These are phyloP conservation scores for Cephus spinipes DNA, from an alignment of 2,888 invertebrate species.

Conservation along the genomic window DNA sequence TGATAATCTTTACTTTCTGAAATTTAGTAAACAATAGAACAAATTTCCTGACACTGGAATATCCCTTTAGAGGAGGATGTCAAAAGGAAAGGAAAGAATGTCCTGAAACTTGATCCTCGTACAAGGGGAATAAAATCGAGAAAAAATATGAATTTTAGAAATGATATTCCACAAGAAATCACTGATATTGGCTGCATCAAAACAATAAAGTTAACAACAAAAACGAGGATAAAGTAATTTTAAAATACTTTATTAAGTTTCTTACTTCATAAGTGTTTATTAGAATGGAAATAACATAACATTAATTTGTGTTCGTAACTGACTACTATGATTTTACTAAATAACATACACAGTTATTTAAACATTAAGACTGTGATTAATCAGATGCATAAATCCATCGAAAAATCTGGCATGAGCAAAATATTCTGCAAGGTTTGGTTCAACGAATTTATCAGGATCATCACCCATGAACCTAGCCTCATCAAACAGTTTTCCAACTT, in stretches of 20 bases:
- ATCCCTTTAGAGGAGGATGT: too few relatives aligned
- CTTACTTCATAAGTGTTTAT: background rate
- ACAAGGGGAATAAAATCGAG: too few relatives aligned
- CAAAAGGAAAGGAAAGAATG: too few relatives aligned
- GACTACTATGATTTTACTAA: background rate
- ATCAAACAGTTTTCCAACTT: slow-evolving; percentile 89
- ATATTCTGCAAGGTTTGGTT: background rate
- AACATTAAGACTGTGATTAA: too few relatives aligned
- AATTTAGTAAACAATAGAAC: background rate
- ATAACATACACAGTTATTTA: background rate
- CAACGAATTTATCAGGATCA: background rate
- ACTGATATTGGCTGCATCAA: background rate
- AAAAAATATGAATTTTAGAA: background rate
- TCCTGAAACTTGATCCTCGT: too few relatives aligned
- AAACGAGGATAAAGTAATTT: background rate
- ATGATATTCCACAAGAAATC: background rate
- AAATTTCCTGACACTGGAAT: too few relatives aligned
- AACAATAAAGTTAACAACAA: background rate
- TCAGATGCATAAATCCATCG: too few relatives aligned
- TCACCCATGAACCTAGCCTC: slow-evolving; percentile 78
- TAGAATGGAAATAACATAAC: background rate
- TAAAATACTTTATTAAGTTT: background rate
- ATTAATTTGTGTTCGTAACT: background rate
- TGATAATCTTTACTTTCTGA: too few relatives aligned
- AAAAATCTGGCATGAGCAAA: too few relatives aligned